phyloP scores from a whole-genome alignment of 2,797 vertebrate genomes.

The Leptodactylus fallax region DNA sequence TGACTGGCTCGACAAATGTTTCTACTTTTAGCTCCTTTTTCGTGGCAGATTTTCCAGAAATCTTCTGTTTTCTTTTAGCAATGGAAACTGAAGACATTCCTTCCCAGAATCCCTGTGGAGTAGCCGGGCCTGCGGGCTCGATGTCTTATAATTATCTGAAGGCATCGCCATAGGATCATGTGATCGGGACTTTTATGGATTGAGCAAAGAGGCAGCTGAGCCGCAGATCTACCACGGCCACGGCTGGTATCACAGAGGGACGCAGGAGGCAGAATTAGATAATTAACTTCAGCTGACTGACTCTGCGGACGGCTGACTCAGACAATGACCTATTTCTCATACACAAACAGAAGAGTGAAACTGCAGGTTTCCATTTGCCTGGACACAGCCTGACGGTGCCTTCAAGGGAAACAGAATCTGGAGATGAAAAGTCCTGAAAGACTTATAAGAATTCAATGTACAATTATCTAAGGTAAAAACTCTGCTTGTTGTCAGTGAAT shows the following conservation, averaged over 20 bases:
- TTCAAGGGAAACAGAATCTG: conserved; percentile 5
- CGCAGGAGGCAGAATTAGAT: neutral
- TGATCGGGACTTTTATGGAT: neutral
- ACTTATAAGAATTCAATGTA: too few species aligned
- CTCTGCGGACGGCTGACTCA: conserved; percentile 7
- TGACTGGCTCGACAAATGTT: neutral
- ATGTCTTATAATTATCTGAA: neutral
- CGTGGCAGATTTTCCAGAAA: neutral
- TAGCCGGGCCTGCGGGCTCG: neutral
- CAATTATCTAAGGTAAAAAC: too few species aligned
- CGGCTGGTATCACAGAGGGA: neutral
- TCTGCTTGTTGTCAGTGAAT: too few species aligned
- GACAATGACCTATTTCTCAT: conserved; percentile 25
- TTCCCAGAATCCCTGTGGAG: neutral
- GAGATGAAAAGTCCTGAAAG: neutral
- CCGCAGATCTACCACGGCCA: neutral
- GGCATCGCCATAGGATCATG: neutral
- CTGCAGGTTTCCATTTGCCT: conserved; percentile 20
- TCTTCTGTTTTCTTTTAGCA: neutral
- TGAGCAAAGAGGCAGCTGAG: neutral
- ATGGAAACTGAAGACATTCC: conserved; percentile 1
- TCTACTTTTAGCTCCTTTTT: conserved; percentile 16
- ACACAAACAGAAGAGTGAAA: conserved; percentile 40
- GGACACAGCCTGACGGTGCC: neutral
- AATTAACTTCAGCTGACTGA: neutral